Percentiles rank a stretch among this genome's conserved stretches.
These are phyloP conservation scores for Oryzias woworae DNA, from an alignment of 2,113 vertebrate genomes.

Conservation along the genomic window DNA sequence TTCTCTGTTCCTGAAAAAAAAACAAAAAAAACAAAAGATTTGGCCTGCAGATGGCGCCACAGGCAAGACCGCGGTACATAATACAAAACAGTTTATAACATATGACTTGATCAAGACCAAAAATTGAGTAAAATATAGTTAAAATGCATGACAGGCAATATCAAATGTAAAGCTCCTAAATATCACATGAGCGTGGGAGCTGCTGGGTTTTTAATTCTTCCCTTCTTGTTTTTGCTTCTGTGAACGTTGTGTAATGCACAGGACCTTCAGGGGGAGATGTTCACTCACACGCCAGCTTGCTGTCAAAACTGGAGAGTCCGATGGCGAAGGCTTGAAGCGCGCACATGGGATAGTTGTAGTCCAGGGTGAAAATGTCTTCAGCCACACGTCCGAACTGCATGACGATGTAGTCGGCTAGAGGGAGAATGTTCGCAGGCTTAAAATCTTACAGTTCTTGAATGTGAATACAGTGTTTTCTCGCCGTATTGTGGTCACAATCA, in stretches of 20 bases:
- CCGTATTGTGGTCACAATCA: no score
- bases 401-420: conserved; percentile 92
- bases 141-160: conserved; percentile 28
- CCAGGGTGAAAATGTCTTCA: conserved; percentile 94
- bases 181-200: neutral
- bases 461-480: no score
- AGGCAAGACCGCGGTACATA: conserved; percentile 8
- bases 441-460: neutral
- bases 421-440: neutral
- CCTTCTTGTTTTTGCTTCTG: conserved; percentile 12
- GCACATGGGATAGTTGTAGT: conserved; percentile 96
- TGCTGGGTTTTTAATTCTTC: conserved; percentile 12
- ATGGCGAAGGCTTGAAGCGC: conserved; percentile 97
- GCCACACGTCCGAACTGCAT: conserved; percentile 98
- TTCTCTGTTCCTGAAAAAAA: conserved; percentile 3
- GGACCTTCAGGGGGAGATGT: neutral
- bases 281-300: conserved; percentile 96
- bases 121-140: conserved; percentile 9
- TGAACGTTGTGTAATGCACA: conserved; percentile 10
- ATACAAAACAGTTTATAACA: conserved; percentile 4
- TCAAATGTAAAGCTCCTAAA: conserved; percentile 5
- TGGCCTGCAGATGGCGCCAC: conserved; percentile 45
- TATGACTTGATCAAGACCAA: neutral
- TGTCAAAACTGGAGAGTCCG: conserved; percentile 95
- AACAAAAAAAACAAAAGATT: neutral